Conservation (phyloP, 1,140 invertebrate species). For the Gerris buenoi region DNA sequence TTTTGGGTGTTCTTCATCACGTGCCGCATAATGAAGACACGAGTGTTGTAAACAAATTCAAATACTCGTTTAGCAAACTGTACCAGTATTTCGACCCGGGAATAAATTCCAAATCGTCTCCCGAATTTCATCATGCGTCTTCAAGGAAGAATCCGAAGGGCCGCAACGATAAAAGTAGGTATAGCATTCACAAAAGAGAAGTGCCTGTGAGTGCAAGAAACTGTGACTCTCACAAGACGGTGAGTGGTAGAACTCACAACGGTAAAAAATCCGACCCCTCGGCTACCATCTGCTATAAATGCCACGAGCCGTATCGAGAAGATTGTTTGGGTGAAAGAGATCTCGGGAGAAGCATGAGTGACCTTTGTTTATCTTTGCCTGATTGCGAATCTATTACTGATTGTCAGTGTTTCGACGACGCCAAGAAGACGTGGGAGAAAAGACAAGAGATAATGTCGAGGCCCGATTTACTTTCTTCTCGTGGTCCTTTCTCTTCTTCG, state of each 20-base stretch:
- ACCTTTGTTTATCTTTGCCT: background rate
- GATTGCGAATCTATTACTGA: background rate
- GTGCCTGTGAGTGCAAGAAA: background rate
- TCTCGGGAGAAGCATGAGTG: background rate
- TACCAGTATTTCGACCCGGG: too few species aligned
- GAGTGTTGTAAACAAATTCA: background rate
- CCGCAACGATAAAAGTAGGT: background rate
- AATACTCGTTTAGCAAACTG: background rate
- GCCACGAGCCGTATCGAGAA: background rate
- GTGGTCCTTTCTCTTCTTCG: too few species aligned
- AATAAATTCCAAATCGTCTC: too few species aligned
- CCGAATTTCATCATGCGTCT: background rate
- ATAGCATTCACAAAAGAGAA: background rate
- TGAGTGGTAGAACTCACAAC: background rate
- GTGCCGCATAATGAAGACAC: background rate
- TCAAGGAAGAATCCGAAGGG: background rate
- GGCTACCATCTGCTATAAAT: background rate
- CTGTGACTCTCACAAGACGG: background rate
- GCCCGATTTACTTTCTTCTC: background rate
- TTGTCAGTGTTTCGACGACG: background rate
- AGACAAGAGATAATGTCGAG: background rate
- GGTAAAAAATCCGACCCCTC: background rate
- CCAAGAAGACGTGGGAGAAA: background rate
- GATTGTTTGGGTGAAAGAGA: background rate
- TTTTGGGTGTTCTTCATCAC: background rate